Evolutionary conservation across 2,113 vertebrate species (phyloP), one percentile per base, ranked within the genome.

Genomic region (Brachypodius melanocephalos): DNA sequence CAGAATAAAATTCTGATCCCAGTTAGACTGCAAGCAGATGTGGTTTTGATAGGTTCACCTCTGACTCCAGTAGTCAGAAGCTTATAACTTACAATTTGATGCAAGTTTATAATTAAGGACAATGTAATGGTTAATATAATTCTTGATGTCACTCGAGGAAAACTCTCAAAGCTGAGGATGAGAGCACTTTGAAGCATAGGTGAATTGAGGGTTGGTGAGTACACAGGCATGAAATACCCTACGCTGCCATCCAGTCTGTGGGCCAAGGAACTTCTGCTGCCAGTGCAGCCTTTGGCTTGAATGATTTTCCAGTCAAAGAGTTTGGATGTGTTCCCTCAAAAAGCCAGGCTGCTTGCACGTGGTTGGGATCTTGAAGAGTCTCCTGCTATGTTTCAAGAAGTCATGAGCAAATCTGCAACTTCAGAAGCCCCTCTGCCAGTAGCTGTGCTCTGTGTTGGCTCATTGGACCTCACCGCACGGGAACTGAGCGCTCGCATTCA

Each of bases 401-500:
- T 20, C 57, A 57, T 51, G 66, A 79, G 29, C 0, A 1, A 2
- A 3, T 29, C 67, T 42, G 14, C n/a, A 87, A 43, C 58, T 40
- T 26, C 52, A n/a, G 63, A 42, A 73, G 9, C 17, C 32, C 19
- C 40, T 63, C 34, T 21, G 38, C 34, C 67, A 52, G 38, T 10
- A 40, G 34, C 29, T 32, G 25, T 34, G 25, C 48, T 34, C 68
- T 48, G n/a, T 36, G 17, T 28, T 42, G 18, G 25, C 32, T 26
- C 40, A 6, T 45, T 36, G 1, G 0, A 15, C 21, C 48, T 42
- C 25, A 17, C 38, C 4, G 1, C 54, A 12, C 32, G 31, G 48
- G n/a, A 76, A 17, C 9, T 2, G 28, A 34, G 25, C 1, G 0
- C 32, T 49, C 10, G 0, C 14, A 16, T 3, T 36, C n/a, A 31